Evolutionary conservation across 1,140 invertebrate species (phyloP).

Genomic region (Brachionus koreanus): DNA sequence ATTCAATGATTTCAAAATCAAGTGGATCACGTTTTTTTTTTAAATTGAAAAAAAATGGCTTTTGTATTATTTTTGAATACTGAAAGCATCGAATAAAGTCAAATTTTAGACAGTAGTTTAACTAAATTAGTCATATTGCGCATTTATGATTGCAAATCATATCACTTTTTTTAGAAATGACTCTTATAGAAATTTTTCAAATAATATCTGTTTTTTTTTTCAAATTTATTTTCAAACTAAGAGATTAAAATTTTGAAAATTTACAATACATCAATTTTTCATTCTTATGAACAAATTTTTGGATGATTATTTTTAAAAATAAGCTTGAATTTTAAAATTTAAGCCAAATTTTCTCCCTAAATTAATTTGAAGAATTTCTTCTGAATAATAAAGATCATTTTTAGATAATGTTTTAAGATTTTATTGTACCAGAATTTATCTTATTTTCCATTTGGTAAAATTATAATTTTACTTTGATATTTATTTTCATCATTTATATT

Average conservation of each 20-base stretch:
- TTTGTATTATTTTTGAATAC: neutral
- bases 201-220: neutral
- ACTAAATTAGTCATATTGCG: neutral
- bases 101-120: neutral
- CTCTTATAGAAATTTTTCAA: neutral
- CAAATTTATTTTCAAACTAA: neutral
- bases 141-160: neutral
- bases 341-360: too few relatives aligned
- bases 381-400: too few relatives aligned
- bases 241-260: neutral
- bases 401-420: too few relatives aligned
- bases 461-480: too few relatives aligned
- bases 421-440: too few relatives aligned
- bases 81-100: neutral
- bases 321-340: too few relatives aligned
- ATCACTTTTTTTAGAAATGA: neutral
- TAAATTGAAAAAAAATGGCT: neutral
- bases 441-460: too few relatives aligned
- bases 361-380: too few relatives aligned
- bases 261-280: neutral
- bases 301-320: neutral
- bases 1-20: neutral
- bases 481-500: too few relatives aligned
- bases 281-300: neutral
- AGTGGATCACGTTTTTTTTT: slow-evolving; percentile 20